Percentiles rank a stretch among this genome's conserved stretches.
These are phyloP conservation scores for Andrena bicolor DNA, from an alignment of 2,888 invertebrate genomes.

Conservation along the genomic window DNA sequence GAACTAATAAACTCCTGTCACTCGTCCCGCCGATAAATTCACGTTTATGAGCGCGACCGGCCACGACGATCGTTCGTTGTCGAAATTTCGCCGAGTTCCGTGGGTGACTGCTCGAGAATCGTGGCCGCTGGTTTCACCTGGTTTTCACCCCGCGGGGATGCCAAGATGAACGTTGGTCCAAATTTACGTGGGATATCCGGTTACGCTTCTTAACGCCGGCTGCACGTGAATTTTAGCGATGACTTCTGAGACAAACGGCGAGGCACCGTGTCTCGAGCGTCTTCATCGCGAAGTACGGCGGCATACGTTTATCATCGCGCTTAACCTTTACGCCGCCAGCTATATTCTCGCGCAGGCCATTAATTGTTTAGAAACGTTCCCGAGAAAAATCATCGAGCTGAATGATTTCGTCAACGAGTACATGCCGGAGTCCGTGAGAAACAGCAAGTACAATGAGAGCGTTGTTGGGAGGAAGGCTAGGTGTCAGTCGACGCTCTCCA, in stretches of 20 bases:
- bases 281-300: constrained; percentile 76
- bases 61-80: constrained; percentile 53
- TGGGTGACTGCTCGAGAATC: constrained; percentile 16
- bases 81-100: constrained; percentile 25
- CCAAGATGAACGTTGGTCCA: constrained; percentile 76
- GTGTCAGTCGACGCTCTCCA: constrained; percentile 65
- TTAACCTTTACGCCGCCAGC: constrained; percentile 21
- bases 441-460: constrained; percentile 50
- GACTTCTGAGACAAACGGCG: constrained; percentile 63
- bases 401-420: constrained; percentile 75
- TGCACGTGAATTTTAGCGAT: constrained; percentile 43
- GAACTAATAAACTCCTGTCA: not conserved
- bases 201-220: constrained; percentile 55
- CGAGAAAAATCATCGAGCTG: constrained; percentile 76
- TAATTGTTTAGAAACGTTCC: constrained; percentile 75
- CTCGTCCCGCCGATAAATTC: constrained; percentile 20
- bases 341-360: constrained; percentile 70
- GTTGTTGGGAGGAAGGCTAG: constrained; percentile 58
- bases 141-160: constrained; percentile 53
- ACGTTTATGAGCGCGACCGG: not conserved
- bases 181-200: constrained; percentile 77
- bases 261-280: constrained; percentile 73
- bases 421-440: constrained; percentile 72
- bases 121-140: constrained; percentile 35
- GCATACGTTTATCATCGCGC: not conserved